A percentile compares a stretch with the other conserved stretches of the same genome.
These are phyloP conservation scores for Chrysemys picta DNA, from an alignment of 2,113 vertebrate genomes.

Conservation along the genomic window DNA sequence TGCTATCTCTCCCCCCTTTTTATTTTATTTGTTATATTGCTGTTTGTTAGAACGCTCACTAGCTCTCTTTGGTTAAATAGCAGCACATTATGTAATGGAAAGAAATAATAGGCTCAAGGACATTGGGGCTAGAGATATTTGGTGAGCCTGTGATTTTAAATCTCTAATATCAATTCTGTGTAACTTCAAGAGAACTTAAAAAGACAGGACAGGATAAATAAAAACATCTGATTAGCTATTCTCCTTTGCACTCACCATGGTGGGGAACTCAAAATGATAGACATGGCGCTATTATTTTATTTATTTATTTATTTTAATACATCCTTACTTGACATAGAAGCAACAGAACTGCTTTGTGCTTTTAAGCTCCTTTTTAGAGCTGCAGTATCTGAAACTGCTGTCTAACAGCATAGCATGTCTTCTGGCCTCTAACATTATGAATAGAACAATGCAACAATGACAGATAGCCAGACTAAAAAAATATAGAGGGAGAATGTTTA, in stretches of 20 bases:
- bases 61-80: background rate
- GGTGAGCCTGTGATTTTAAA: background rate
- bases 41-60: background rate
- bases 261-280: background rate
- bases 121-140: background rate
- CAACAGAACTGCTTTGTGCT: fast-evolving
- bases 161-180: background rate
- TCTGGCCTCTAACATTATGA: background rate
- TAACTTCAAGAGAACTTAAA: background rate
- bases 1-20: background rate
- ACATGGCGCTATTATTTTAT: background rate
- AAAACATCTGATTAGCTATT: background rate
- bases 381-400: fast-evolving
- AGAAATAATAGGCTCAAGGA: background rate
- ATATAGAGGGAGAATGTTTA: background rate
- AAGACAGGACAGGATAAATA: background rate
- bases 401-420: fast-evolving
- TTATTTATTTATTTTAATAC: background rate
- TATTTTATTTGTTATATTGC: background rate
- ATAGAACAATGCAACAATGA: background rate
- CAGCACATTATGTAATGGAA: background rate
- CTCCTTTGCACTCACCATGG: background rate
- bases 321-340: background rate
- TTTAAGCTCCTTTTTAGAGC: fast-evolving
- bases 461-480: background rate